Conservation (phyloP, 2,113 vertebrate genomes). For the Oreochromis spilurus region DNA sequence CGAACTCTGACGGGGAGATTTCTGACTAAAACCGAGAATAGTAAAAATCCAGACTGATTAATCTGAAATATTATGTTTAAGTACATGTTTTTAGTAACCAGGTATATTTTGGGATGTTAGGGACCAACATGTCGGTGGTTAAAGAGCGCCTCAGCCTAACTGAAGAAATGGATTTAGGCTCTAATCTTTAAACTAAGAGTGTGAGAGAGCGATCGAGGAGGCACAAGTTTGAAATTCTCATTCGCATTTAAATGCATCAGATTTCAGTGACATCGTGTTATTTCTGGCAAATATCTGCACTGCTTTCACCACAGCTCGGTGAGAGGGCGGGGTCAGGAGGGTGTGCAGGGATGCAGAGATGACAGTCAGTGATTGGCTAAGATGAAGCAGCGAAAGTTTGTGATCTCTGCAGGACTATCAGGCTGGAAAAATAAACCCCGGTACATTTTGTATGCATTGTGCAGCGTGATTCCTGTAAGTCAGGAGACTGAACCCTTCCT, state of each 20-base stretch:
- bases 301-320: neutral
- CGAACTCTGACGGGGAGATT: neutral
- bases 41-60: neutral
- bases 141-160: neutral
- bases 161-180: neutral
- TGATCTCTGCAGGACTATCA: neutral
- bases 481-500: neutral
- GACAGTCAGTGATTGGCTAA: neutral
- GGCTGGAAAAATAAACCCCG: neutral
- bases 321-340: neutral
- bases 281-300: neutral
- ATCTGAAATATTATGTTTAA: neutral
- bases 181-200: neutral
- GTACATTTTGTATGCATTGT: neutral
- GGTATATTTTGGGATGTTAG: neutral
- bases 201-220: neutral
- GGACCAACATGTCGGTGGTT: neutral
- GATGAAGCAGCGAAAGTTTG: neutral
- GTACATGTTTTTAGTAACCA: neutral
- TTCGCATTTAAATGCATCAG: neutral
- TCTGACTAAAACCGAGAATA: accelerated
- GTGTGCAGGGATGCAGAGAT: neutral
- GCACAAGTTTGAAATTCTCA: neutral
- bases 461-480: neutral
- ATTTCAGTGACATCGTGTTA: neutral